Evolutionary conservation across 2,888 invertebrate species (phyloP), one percentile per base, ranked within the genome.

Genomic region (Metalampra italica): DNA sequence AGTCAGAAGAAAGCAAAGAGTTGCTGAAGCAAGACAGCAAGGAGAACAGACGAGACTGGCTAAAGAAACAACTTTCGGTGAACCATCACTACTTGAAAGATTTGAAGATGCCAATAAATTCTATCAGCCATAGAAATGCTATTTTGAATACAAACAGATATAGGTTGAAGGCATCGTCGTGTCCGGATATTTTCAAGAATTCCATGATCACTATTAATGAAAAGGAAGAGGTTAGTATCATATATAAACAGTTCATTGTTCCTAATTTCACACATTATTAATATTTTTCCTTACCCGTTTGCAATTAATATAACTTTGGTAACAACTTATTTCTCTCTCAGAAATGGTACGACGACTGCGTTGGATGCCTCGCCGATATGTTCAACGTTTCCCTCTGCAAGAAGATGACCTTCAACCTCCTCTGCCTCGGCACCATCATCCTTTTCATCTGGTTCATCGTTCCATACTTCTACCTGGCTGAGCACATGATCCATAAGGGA

Each of bases 401-500:
- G 71, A 93, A 94, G 71, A 81, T 92, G 49, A 95, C 95, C 60
- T 97, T 96, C 80, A 90, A 95, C 56, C 90, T 96, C 42, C 92
- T 97, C 71, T 95, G 96, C 49, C 71, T 97, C 12, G 96, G 97
- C 47, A 97, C 97, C 57, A 93, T 97, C 62, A 90, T 97, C 47
- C 91, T 98, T 46, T 98, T 98, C 83, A 93, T 95, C 66, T 97
- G 97, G 95, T 96, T 96, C 81, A 98, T 98, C 70, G 96, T 98
- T 50, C 97, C 98, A 11, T 98, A 98, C 85, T 96, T 98, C 77
- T 98, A 97, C 82, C 90, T 98, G 54, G 95, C 95, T 47, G 97
- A 98, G 68, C 94, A 95, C 22, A 94, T 96, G 87, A 91, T 91
- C 34, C 75, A 82, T 0, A 90, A 92, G 54, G 93, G 93, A 0